A percentile compares a stretch with the other conserved stretches of the same genome.
Evolutionary conservation across 2,113 vertebrate species (phyloP).

Genomic region (Nesoenas mayeri): DNA sequence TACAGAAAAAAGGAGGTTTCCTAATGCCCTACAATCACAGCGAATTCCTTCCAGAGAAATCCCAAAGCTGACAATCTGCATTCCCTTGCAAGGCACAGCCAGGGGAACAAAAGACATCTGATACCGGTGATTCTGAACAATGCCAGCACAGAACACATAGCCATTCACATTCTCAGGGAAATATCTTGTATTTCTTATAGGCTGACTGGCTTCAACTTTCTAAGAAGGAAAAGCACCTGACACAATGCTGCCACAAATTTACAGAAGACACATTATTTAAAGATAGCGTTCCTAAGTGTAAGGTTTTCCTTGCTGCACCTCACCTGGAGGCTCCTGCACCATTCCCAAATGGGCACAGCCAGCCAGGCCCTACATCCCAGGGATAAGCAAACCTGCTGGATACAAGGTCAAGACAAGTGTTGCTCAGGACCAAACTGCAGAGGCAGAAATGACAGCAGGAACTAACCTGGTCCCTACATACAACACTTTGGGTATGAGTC

Average conservation of each 20-base stretch:
- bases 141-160: fast-evolving
- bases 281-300: neutral
- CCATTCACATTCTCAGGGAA: neutral
- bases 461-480: neutral
- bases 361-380: neutral
- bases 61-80: neutral
- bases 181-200: neutral
- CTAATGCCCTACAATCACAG: neutral
- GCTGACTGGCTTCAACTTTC: neutral
- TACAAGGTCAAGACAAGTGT: neutral
- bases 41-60: neutral
- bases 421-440: neutral
- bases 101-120: neutral
- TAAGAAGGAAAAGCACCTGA: neutral
- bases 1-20: neutral
- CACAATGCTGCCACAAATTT: neutral
- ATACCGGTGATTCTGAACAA: neutral
- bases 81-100: neutral
- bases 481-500: neutral
- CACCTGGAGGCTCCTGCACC: neutral
- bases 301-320: neutral
- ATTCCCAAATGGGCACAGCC: neutral
- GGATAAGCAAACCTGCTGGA: neutral
- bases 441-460: neutral
- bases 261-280: neutral